Evolutionary conservation across 1,140 invertebrate genomes (phyloP).

Genomic region (Drepana arcuata): DNA sequence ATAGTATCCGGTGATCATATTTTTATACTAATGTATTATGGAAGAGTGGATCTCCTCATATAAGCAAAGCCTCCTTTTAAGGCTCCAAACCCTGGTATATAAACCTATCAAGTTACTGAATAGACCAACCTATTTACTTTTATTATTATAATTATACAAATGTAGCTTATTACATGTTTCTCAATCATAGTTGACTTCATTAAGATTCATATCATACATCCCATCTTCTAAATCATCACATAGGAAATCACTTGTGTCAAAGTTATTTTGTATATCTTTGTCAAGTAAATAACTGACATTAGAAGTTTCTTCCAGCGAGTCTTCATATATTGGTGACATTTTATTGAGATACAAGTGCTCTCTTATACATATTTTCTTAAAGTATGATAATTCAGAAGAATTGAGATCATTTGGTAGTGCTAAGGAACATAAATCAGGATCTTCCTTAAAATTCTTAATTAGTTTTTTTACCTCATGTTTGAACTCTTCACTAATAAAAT

Average conservation of each 20-base stretch:
- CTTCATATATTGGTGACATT: slow-evolving; percentile 22
- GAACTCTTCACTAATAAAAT: slow-evolving; percentile 36
- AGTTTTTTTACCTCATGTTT: slow-evolving; percentile 49
- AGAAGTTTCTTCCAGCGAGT: slow-evolving; percentile 20
- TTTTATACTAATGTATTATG: too few relatives aligned
- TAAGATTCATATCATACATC: background rate
- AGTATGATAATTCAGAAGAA: slow-evolving; percentile 38
- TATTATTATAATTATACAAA: too few relatives aligned
- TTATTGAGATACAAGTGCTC: slow-evolving; percentile 49
- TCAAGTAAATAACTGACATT: slow-evolving; percentile 12
- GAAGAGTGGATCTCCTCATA: too few relatives aligned
- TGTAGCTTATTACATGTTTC: too few relatives aligned
- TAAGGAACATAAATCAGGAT: slow-evolving; percentile 36
- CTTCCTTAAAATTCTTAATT: slow-evolving; percentile 48
- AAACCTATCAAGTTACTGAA: too few relatives aligned
- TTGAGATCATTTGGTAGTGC: slow-evolving; percentile 38
- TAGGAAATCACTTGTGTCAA: too few relatives aligned
- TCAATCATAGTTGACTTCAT: background rate
- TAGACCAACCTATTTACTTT: too few relatives aligned
- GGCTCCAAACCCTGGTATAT: too few relatives aligned
- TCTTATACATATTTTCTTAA: slow-evolving; percentile 41
- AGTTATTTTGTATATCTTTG: slow-evolving; percentile 2
- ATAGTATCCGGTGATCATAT: too few relatives aligned
- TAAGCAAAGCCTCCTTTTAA: too few relatives aligned
- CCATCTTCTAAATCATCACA: background rate